Base-by-base conservation (phyloP, 2,888 invertebrate species). In the Enchytraeus crypticus region DNA sequence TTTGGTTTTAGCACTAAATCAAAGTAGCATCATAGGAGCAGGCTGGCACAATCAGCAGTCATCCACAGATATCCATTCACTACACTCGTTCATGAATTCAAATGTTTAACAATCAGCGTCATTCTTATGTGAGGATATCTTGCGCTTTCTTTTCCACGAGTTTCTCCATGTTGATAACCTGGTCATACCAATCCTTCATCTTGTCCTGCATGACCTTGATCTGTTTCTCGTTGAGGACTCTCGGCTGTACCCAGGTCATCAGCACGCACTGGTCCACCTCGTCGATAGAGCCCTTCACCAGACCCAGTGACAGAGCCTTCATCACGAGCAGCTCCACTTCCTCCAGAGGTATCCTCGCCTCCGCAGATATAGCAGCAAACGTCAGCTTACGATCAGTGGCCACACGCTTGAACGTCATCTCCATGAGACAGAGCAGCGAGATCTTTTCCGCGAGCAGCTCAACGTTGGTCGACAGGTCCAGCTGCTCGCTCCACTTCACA, bases 391-490 rank as follows among this genome's bases (percentile, higher is more conserved):
- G 81, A 71, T 90, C 86, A 55, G 90, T 90, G 0, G 93, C 89
- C 0, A 92, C 88, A 56, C 95, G 86, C 76, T 90, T 90, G 76
- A 97, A 93, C 0, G 97, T 93, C 92, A 97, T 92, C 87, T 96
- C 93, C 95, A 98, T 97, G 0, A 98, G 84, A 76, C 96, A 93
- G 21, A 98, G 82, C 26, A 99, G 83, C 0, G 92, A 91, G 64
- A 98, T 92, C 82, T 98, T 99, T 79, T 92, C 89, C 26, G 90
- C 82, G 68, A 96, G 81, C 72, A 87, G 86, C 0, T 86, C 78
- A 74, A 92, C 92, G 65, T 90, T 87, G 0, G 88, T 85, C 11
- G 85, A 85, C 26, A 96, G 81, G 79, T 93, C 92, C 0, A 88
- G 73, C 87, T 86, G 60, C 64, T 85, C 84, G 3, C 84, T 82